Percentiles rank a stretch among this genome's conserved stretches.
These are phyloP conservation scores for Glaucomys volans DNA, from an alignment of 2,113 vertebrate genomes.

Conservation along the genomic window DNA sequence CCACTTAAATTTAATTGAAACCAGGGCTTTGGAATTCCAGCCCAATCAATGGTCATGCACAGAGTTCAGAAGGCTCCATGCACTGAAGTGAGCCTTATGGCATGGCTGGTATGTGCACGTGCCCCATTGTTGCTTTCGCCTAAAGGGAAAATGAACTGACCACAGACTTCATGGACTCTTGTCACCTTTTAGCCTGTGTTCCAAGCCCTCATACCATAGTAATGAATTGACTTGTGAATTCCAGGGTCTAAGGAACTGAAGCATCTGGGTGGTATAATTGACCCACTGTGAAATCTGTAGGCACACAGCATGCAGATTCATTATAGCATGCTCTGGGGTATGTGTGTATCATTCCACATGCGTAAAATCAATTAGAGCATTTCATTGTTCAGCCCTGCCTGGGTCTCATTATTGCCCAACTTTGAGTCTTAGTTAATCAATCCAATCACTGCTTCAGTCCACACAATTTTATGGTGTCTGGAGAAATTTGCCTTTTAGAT, in stretches of 20 bases:
- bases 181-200: constrained; percentile 44
- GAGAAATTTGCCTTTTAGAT: constrained; percentile 58
- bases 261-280: constrained; percentile 70
- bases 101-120: neutral
- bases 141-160: neutral
- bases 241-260: neutral
- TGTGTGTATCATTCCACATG: constrained; percentile 31
- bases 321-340: neutral
- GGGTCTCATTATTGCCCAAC: constrained; percentile 70
- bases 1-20: constrained; percentile 81
- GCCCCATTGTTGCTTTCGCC: neutral
- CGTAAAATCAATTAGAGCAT: constrained; percentile 76
- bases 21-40: constrained; percentile 74
- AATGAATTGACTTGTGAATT: neutral
- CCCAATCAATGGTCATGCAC: constrained; percentile 49
- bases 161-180: neutral
- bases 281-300: constrained; percentile 69
- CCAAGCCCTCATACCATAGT: neutral
- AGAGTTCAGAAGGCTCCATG: constrained; percentile 20
- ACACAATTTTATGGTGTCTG: constrained; percentile 63
- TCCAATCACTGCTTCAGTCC: constrained; percentile 65
- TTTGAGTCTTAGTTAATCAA: constrained; percentile 62
- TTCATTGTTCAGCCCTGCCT: constrained; percentile 71
- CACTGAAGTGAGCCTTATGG: neutral
- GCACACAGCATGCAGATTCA: constrained; percentile 66